Evolutionary conservation across 2,797 vertebrate species (phyloP), one percentile per base, ranked within the genome.

Genomic region (Hylomyscus alleni): DNA sequence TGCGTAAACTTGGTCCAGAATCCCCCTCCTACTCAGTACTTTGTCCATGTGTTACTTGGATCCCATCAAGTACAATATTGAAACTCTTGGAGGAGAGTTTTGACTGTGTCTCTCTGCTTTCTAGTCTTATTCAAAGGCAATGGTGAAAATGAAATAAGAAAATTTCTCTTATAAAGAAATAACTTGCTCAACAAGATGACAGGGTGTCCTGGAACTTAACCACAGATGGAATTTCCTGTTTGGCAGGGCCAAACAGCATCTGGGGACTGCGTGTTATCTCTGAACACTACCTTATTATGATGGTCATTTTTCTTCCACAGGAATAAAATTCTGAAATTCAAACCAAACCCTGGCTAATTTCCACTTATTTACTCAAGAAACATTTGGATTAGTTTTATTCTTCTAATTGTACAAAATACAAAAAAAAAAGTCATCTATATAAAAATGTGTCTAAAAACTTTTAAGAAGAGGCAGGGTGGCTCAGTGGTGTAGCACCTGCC

Each of bases 71-170:
- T 24, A 80, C 1, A 56, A 26, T 69, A 87, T 60, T 78, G 67
- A 22, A 89, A 88, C 75, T 90, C 86, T 12, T 10, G 78, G 5
- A 40, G 14, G 17, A 78, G 47, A 82, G 7, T 10, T n/a, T 52
- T 29, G 85, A 82, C 4, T 58, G 37, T 9, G 83, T 44, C 58
- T 94, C 65, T 89, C 80, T 84, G 50, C 83, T 69, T 93, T 95
- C 85, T 65, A 62, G 89, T 95, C 82, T 78, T 78, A 88, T 17
- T 62, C 50, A 93, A 93, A 97, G 77, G 69, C 67, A 93, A 92
- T 84, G 19, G 81, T 37, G 15, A 5, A 12, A 47, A 14, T 24
- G 1, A 26, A 54, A 13, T 4, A 54, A 84, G 47, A 60, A 56
- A 24, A 4, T 0, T 22, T 54, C 34, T 44, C 75, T 37, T 20